Base-by-base conservation (phyloP, 2,888 invertebrate genomes). In the Xanthorhoe designata region DNA sequence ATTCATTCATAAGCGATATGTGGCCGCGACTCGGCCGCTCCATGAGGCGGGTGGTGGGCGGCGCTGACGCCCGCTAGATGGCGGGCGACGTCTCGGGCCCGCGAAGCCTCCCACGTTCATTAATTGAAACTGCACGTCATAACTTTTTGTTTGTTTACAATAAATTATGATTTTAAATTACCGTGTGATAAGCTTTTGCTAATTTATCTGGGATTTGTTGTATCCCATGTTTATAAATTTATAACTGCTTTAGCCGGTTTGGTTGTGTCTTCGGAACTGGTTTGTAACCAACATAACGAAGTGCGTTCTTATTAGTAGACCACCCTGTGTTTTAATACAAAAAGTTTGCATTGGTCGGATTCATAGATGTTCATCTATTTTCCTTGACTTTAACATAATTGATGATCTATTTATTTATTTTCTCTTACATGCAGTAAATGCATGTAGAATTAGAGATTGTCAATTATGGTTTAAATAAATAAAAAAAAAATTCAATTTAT, bases 1-100 rank as follows among this genome's bases (percentile, higher is more conserved):
- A 94, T 94, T 94, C 92, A 92, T 94, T 94, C 92, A 94, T 94
- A 94, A 92, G 90, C 90, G 90, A 91, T 85, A 88, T 89, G 91
- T 87, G 89, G 82, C 75, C 81, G 83, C 78, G 83, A 72, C 77
- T 64, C 68, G 63, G 69, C 74, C 71, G 77, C 78, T 76, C 71
- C 71, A 74, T 78, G 78, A 77, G 83, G 82, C 82, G 85, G 82
- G 81, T 77, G 87, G 89, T 86, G 90, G 90, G 89, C 87, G 88
- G 86, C 84, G 85, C 84, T 84, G 85, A 82, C 88, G 87, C 87
- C 86, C 91, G 92, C 90, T 91, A 92, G 92, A 91, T 92, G 91
- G 92, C 91, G 88, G 86, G 83, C 83, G 64, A 59, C 64, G 64
- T 78, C 24, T 24, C 75, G 82, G 83, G 86, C 87, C 89, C 85